A percentile compares a stretch with the other conserved stretches of the same genome.
These are phyloP conservation scores for Poecilus cupreus DNA, from an alignment of 2,888 invertebrate genomes.

Conservation along the genomic window DNA sequence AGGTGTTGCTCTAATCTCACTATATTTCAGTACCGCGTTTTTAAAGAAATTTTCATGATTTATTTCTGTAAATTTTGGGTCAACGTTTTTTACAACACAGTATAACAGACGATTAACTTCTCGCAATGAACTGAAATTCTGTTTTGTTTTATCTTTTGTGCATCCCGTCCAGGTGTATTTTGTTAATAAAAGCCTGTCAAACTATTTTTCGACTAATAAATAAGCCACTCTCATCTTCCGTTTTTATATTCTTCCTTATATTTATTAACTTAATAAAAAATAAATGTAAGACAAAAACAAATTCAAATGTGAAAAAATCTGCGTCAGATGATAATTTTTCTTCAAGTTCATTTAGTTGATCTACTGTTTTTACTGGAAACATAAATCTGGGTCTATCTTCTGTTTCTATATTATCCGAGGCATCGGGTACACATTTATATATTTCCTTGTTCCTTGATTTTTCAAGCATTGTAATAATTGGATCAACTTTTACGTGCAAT, in stretches of 20 bases:
- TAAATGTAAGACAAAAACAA: background rate
- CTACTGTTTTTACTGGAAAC: background rate
- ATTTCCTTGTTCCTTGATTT: background rate
- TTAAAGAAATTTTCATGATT: slow-evolving; percentile 7
- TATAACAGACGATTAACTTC: slow-evolving; percentile 10
- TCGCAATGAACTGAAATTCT: background rate
- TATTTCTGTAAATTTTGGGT: slow-evolving; percentile 1
- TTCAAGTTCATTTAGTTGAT: background rate
- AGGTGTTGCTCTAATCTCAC: background rate
- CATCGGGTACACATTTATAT: background rate
- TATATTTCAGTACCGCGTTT: background rate
- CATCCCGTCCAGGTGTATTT: slow-evolving; percentile 20
- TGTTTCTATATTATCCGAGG: background rate
- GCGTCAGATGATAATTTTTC: background rate
- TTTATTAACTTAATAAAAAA: background rate
- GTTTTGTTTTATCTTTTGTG: slow-evolving; percentile 11
- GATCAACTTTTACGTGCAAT: background rate
- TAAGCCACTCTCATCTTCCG: background rate
- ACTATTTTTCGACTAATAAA: slow-evolving; percentile 11
- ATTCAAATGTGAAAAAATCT: background rate
- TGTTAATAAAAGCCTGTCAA: background rate
- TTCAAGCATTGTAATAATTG: background rate
- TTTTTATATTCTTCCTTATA: background rate
- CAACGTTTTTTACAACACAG: background rate
- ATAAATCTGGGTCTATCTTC: background rate